A percentile compares a stretch with the other conserved stretches of the same genome.
Evolutionary conservation across 2,797 vertebrate genomes (phyloP).

Genomic region (Cyprinella venusta): DNA sequence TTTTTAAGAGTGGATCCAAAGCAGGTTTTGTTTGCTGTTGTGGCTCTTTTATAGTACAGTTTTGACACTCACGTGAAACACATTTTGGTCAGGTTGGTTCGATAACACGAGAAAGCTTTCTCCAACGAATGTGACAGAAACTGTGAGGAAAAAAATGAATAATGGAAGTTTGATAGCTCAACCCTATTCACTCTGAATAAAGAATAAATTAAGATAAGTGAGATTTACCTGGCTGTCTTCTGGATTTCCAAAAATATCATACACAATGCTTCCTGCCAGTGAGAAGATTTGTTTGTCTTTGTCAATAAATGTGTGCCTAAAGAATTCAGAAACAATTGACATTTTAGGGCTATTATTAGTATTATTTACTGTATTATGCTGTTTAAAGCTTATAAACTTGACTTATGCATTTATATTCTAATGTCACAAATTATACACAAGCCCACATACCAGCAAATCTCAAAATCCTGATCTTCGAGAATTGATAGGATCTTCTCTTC

Average conservation of each 20-base stretch:
- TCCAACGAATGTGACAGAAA: slow-evolving; percentile 69
- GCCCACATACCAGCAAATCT: slow-evolving; percentile 72
- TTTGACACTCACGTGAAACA: slow-evolving; percentile 77
- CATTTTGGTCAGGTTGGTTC: slow-evolving; percentile 70
- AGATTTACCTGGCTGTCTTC: slow-evolving; percentile 74
- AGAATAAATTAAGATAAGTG: neutral
- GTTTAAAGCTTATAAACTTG: neutral
- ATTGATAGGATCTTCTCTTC: slow-evolving; percentile 76
- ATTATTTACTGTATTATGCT: neutral
- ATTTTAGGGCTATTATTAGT: neutral
- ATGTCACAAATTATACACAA: neutral
- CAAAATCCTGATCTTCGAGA: slow-evolving; percentile 70
- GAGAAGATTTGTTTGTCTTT: slow-evolving; percentile 66
- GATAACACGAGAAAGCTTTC: slow-evolving; percentile 77
- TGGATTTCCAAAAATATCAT: slow-evolving; percentile 68
- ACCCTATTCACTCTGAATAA: neutral
- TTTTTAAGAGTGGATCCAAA: neutral
- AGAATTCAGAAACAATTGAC: slow-evolving; percentile 8
- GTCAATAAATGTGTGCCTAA: slow-evolving; percentile 75
- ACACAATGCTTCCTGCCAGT: slow-evolving; percentile 66
- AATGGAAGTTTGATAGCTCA: neutral
- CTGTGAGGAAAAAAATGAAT: slow-evolving; percentile 64
- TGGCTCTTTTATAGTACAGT: neutral
- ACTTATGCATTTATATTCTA: neutral
- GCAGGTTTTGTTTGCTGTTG: neutral